Conservation (phyloP, 2,888 invertebrate species). For the Volucella inflata region DNA sequence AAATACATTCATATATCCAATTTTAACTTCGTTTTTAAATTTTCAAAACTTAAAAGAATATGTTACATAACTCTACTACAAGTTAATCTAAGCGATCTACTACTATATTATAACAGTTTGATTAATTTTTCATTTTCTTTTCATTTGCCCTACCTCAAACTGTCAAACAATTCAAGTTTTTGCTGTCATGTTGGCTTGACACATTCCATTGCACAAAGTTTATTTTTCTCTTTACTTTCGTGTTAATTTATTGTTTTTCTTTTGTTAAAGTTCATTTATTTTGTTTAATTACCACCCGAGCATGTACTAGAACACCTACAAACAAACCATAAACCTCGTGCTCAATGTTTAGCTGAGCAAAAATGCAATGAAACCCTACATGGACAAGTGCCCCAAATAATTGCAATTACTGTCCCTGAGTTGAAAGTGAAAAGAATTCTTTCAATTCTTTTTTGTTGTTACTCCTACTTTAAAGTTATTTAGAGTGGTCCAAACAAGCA, state of each 20-base stretch:
- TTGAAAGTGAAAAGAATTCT: conserved; percentile 59
- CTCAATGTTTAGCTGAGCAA: neutral
- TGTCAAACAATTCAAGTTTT: conserved; percentile 73
- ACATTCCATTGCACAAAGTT: conserved; percentile 69
- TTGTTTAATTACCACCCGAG: neutral
- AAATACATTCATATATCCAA: too few relatives aligned
- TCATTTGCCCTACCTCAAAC: conserved; percentile 41
- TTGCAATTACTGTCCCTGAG: conserved; percentile 41
- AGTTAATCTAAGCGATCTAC: neutral
- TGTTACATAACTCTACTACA: conserved; percentile 19
- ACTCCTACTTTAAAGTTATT: conserved; percentile 6
- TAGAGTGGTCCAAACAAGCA: neutral
- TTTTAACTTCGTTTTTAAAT: neutral
- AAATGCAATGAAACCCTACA: conserved; percentile 45
- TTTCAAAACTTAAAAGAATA: conserved; percentile 14
- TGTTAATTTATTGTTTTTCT: conserved; percentile 52
- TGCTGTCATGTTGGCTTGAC: conserved; percentile 75
- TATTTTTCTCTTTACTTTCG: conserved; percentile 58
- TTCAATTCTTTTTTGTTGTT: conserved; percentile 26
- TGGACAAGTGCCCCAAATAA: conserved; percentile 49
- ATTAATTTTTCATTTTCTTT: conserved; percentile 10
- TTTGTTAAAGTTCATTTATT: conserved; percentile 36
- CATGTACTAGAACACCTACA: conserved; percentile 7
- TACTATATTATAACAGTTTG: conserved; percentile 35
- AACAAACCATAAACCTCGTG: neutral